Evolutionary conservation across 30 jellyfish, hydroid and myxozoan species (phyloP).

Genomic region (Hydractinia symbiolongicarpus): DNA sequence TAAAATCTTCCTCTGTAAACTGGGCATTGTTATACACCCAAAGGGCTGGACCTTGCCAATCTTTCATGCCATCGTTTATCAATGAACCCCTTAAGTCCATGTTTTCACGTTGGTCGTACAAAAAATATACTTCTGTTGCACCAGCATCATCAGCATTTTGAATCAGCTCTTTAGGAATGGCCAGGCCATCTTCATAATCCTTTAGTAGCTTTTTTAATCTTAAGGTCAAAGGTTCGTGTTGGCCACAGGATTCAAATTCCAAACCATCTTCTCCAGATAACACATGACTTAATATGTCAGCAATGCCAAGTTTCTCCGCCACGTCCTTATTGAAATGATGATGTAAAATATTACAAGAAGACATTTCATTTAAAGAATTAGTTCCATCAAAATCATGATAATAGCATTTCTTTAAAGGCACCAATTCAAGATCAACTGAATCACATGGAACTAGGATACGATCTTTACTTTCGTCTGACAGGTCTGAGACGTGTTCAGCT

Average conservation of each 20-base stretch:
- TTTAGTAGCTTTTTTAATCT: constrained; percentile 52
- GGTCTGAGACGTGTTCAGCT: background rate
- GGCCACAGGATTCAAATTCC: constrained; percentile 78
- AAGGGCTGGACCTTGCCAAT: constrained; percentile 84
- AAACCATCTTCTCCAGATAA: constrained; percentile 43
- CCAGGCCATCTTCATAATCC: constrained; percentile 75
- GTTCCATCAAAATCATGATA: constrained; percentile 6
- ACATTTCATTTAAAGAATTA: background rate
- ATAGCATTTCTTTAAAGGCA: background rate
- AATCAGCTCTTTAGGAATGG: constrained; percentile 64
- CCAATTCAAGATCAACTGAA: background rate
- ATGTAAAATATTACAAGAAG: constrained; percentile 26
- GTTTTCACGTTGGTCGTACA: constrained; percentile 56
- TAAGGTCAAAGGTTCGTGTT: constrained; percentile 56
- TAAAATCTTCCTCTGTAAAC: constrained; percentile 62
- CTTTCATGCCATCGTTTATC: constrained; percentile 54
- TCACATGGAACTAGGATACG: background rate
- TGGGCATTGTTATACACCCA: constrained; percentile 61
- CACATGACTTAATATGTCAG: constrained; percentile 38
- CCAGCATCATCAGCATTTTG: constrained; percentile 96
- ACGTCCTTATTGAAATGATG: constrained; percentile 27
- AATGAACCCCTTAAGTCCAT: constrained; percentile 15
- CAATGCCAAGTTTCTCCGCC: constrained; percentile 38
- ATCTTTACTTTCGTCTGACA: background rate
- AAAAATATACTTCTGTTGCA: constrained; percentile 51